phyloP scores from a whole-genome alignment of 2,888 invertebrate genomes.

The Apamea epomidion region DNA sequence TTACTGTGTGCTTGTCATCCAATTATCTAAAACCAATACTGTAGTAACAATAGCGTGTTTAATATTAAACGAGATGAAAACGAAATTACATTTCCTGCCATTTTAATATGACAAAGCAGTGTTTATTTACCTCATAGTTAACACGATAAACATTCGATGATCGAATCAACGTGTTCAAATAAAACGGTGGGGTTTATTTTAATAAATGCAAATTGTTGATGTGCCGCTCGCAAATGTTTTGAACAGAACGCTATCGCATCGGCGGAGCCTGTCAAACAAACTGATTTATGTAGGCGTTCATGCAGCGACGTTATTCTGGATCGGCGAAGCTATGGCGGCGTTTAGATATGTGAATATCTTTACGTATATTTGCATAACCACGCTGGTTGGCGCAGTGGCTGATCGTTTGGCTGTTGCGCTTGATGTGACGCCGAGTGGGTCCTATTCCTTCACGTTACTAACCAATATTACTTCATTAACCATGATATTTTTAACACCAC shows the following conservation, averaged over 20 bases:
- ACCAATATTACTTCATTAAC: neutral
- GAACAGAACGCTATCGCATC: conserved; percentile 13
- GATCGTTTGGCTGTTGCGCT: conserved; percentile 1
- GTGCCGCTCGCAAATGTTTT: conserved; percentile 28
- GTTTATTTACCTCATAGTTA: conserved; percentile 25
- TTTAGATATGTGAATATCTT: conserved; percentile 25
- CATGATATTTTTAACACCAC: neutral
- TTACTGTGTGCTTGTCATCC: neutral
- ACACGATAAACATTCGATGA: conserved; percentile 26
- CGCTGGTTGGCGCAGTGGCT: neutral
- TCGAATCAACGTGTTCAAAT: conserved; percentile 44
- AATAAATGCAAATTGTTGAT: conserved; percentile 43
- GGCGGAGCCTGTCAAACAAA: conserved; percentile 23
- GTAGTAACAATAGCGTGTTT: conserved; percentile 3
- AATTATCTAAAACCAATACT: conserved; percentile 29
- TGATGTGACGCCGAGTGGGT: neutral
- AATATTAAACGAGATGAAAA: conserved; percentile 10
- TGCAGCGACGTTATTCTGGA: conserved; percentile 5
- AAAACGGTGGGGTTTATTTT: conserved; percentile 29
- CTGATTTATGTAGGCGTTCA: conserved; percentile 39
- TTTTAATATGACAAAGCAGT: conserved; percentile 16
- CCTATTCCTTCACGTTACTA: neutral
- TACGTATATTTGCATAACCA: conserved; percentile 18
- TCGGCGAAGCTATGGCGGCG: conserved; percentile 1
- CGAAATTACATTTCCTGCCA: conserved; percentile 18